phyloP scores from a whole-genome alignment of 1,140 invertebrate species.

The Bursaphelenchus mucronatus region DNA sequence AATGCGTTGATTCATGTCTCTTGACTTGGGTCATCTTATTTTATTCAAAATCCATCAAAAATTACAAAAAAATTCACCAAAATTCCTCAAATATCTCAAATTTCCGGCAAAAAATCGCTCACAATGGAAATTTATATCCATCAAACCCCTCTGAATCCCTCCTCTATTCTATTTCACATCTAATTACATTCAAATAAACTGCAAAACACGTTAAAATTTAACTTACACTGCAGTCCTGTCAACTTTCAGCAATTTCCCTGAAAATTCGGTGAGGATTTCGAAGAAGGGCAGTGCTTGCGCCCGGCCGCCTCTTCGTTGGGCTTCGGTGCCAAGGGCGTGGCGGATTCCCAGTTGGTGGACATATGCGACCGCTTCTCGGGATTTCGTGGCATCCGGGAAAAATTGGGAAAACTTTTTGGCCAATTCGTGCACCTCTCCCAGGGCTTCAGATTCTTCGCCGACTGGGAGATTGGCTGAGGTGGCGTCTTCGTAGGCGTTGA shows the following conservation, averaged over 20 bases:
- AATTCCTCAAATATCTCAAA: no score
- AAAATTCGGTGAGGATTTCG: slow-evolving; percentile 43
- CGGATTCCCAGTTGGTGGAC: slow-evolving; percentile 69
- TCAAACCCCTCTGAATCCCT: no score
- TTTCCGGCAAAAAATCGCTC: background rate
- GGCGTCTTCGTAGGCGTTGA: slow-evolving; percentile 71
- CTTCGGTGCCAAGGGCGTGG: slow-evolving; percentile 34
- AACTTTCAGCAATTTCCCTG: slow-evolving; percentile 40
- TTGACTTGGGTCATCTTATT: no score
- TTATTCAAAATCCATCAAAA: background rate
- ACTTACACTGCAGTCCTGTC: slow-evolving; percentile 46
- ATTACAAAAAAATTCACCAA: background rate
- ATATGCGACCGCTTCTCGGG: slow-evolving; percentile 90
- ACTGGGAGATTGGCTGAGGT: slow-evolving; percentile 13
- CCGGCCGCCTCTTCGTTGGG: slow-evolving; percentile 5
- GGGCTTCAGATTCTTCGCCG: slow-evolving; percentile 44
- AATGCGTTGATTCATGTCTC: no score
- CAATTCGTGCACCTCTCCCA: slow-evolving; percentile 70
- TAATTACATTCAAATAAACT: background rate
- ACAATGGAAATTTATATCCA: background rate
- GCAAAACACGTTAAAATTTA: background rate
- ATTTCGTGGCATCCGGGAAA: slow-evolving; percentile 93
- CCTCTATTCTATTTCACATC: no score
- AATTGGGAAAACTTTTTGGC: slow-evolving; percentile 92
- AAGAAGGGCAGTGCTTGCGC: slow-evolving; percentile 35